Evolutionary conservation across 92 coral and sea anemone species (phyloP), one percentile per base, ranked within the genome.

Genomic region (Porites cylindrica): DNA sequence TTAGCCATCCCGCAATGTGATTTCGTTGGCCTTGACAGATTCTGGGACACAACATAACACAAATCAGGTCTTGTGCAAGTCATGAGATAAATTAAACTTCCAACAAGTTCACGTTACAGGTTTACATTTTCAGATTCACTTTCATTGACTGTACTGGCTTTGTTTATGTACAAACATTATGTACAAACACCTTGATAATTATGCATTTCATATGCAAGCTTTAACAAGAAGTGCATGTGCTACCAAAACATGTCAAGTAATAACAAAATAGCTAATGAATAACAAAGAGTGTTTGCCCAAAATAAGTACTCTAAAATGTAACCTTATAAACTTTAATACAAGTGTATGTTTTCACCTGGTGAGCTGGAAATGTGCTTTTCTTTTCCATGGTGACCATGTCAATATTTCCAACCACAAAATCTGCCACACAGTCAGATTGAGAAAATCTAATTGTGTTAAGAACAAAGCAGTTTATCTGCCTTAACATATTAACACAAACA

Each of bases 351-450:
- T 24, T 65, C 70, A 65, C 70, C 70, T 65, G 70, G 16, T 65
- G 70, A 14, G 70, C 11, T 65, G 70, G 70, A 65, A 65, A 65
- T 65, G 70, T 65, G 29, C 29, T 65, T 65, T 65, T 65, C 70
- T 65, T 65, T 65, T 65, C 70, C 74, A 69, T 69, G 74, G 74
- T 69, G 8, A 26, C 74, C 47, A 69, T 69, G 74, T 69, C 74
- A 69, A 69, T 26, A 69, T 69, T 69, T 26, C 74, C 74, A 21
- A 21, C 17, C 74, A 69, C 74, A 69, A 69, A 69, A 69, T 69
- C 74, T 26, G 50, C 74, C 50, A 69, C 74, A 26, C 50, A 69
- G 47, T 69, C 50, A 69, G 74, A 21, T 69, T 69, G 74, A 69
- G 74, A 69, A 69, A 69, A 69, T 69, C 47, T 69, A 5, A 69